Evolutionary conservation across 1,140 invertebrate genomes (phyloP).

Genomic region (Zaprionus tsacasi): DNA sequence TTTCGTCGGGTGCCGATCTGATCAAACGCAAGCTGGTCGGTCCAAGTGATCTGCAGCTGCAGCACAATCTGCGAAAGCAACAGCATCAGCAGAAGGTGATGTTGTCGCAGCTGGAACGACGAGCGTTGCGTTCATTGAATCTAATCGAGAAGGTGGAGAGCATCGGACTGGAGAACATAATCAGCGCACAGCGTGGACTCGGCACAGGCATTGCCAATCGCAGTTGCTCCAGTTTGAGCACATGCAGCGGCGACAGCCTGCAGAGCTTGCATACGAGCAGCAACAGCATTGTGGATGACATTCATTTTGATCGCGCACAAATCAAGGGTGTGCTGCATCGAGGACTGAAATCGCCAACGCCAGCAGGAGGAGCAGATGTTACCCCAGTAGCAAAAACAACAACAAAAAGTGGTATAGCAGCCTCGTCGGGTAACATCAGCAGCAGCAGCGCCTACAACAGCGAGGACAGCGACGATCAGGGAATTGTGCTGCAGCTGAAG

Average conservation of each 20-base stretch:
- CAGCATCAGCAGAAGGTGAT: constrained; percentile 83
- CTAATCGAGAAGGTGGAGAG: constrained; percentile 89
- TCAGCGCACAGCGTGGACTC: constrained; percentile 85
- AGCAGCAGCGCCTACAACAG: constrained; percentile 66
- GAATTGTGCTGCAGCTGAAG: constrained; percentile 57
- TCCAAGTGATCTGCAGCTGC: constrained; percentile 67
- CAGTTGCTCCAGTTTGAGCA: constrained; percentile 88
- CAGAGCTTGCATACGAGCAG: constrained; percentile 85
- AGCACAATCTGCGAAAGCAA: constrained; percentile 80
- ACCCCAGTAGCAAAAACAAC: constrained; percentile 36
- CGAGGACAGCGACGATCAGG: constrained; percentile 73
- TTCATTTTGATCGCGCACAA: constrained; percentile 77
- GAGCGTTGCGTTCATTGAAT: constrained; percentile 85
- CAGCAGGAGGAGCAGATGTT: constrained; percentile 8
- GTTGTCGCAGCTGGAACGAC: constrained; percentile 85
- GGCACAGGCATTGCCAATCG: constrained; percentile 78
- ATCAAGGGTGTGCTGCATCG: constrained; percentile 77
- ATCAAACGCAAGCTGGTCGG: constrained; percentile 88
- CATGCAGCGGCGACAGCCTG: constrained; percentile 86
- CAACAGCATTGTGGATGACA: constrained; percentile 84
- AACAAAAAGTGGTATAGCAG: constrained; percentile 20
- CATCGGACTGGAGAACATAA: constrained; percentile 88
- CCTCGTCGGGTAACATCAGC: constrained; percentile 23
- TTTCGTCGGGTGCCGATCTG: constrained; percentile 90
- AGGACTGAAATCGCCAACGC: constrained; percentile 64